Base-by-base conservation (phyloP, 2,113 vertebrate genomes). In the Erythrocercus mccallii region DNA sequence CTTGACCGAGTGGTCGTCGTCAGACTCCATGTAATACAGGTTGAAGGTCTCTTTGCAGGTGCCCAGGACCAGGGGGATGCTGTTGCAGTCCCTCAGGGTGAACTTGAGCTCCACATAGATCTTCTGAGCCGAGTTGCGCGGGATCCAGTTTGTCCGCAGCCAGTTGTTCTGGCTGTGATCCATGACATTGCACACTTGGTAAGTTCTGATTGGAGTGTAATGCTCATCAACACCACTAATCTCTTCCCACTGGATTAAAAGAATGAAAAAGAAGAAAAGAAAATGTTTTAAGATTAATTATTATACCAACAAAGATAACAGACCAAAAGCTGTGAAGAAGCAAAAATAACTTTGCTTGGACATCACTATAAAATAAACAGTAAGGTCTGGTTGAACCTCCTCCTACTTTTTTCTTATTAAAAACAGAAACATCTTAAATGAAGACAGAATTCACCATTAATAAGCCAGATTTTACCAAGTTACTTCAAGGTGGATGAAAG, bases 41-140 rank as follows among this genome's bases (percentile, higher is more conserved):
- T 99, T 99, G 97, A 99, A 99, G 81, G 99, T 99, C 96, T 99
- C 99, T 65, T 99, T 99, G 97, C 99, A 99, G 85, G 99, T 99
- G 91, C 99, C 99, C 96, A 99, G 95, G 68, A 99, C 99, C 86
- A 99, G 44, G 5, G 99, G 99, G 94, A 99, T 99, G 94, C 99
- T 99, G 93, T 99, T 99, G 96, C 99, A 99, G 97, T 99, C 99
- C 92, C 99, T 98, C 58, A 99, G 95, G 33, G 99, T 99, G 97
- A 99, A 99, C 97, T 99, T 99, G 79, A 99, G 99, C 93, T 99
- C 99, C 95, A 99, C 99, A 12, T 99, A 99, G 93, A 99, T 98
- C 97, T 99, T 99, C 98, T 99, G 99, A 79, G 99, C 99, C 30
- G 99, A 99, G 94, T 98, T 99, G 62, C 99, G 99, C 33, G 99